Base-by-base conservation (phyloP, 2,113 vertebrate species). In the Gila orcuttii region DNA sequence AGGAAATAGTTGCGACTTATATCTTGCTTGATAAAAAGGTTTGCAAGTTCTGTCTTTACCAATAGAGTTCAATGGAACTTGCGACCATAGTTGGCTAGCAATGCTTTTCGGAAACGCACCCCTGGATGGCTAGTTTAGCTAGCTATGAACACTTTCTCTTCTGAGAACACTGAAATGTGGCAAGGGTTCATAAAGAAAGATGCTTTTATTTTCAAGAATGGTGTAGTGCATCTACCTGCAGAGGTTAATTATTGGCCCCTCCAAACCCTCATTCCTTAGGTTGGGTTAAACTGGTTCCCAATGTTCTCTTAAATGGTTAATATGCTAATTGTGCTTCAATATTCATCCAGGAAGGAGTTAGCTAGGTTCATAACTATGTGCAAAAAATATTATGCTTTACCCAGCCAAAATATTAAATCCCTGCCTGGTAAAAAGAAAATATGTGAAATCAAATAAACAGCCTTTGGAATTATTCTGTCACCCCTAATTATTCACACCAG, bases 361-460 rank as follows among this genome's bases (percentile, higher is more conserved):
- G 4, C 11, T n/a, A 79, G 64, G 83, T 78, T n/a, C 77, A 21
- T 28, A 66, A 62, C 50, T 19, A 28, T 33, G 55, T 59, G 13
- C 42, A 59, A 66, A 85, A 64, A 82, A 69, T 52, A 85, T 50
- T 79, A 19, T 47, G 62, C 25, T 81, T 87, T 33, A 69, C 76
- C 86, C 25, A 50, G 42, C 4, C 57, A 84, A 88, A 88, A 59
- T 1, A n/a, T 52, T 59, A 59, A 87, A 69, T 66, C 31, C 50
- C 69, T 62, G 6, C 8, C 15, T 39, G 28, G 21, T 25, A 47
- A 68, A 57, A 31, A 59, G 55, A 79, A 62, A 86, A 86, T 66
- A 42, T 82, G 52, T 71, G 31, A 83, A 85, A 85, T 85, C 36
- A 89, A 80, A 68, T 82, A 74, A 83, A 42, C 19, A 50, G 42